Conservation (phyloP, 2,113 vertebrate species). For the Aspiorhynchus laticeps region DNA sequence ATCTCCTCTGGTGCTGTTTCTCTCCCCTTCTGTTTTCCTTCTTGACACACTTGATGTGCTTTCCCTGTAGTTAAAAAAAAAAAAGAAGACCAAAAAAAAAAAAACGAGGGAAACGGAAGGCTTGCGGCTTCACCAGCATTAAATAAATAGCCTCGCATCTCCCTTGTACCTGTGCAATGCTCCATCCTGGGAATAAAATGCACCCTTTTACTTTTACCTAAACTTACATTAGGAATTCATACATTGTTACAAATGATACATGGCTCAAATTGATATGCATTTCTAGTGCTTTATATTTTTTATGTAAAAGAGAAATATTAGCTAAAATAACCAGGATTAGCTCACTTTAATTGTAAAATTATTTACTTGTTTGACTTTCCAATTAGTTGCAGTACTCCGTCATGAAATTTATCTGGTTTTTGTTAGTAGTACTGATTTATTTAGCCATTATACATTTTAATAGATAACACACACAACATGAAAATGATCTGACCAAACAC, state of each 20-base stretch:
- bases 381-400: not conserved
- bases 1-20: slow-evolving; percentile 43
- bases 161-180: not conserved
- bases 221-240: not conserved
- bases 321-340: not conserved
- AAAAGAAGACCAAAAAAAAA: not conserved
- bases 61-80: slow-evolving; percentile 27
- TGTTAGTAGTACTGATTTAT: not conserved
- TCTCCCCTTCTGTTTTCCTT: slow-evolving; percentile 10
- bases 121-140: slow-evolving; percentile 26
- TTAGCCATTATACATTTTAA: not conserved
- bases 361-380: not conserved
- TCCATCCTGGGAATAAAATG: slow-evolving; percentile 17
- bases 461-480: not conserved
- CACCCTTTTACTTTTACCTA: not conserved
- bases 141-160: slow-evolving; percentile 34
- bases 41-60: slow-evolving; percentile 44
- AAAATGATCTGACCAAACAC: slow-evolving; percentile 7
- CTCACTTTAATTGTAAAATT: not conserved
- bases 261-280: not conserved
- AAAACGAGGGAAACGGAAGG: slow-evolving; percentile 31
- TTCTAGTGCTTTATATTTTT: not conserved
- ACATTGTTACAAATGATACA: not conserved
- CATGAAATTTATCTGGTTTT: not conserved
- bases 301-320: not conserved